A percentile compares a stretch with the other conserved stretches of the same genome.
Conservation (phyloP, 2,888 invertebrate species). For the Marronus borbonicus region DNA sequence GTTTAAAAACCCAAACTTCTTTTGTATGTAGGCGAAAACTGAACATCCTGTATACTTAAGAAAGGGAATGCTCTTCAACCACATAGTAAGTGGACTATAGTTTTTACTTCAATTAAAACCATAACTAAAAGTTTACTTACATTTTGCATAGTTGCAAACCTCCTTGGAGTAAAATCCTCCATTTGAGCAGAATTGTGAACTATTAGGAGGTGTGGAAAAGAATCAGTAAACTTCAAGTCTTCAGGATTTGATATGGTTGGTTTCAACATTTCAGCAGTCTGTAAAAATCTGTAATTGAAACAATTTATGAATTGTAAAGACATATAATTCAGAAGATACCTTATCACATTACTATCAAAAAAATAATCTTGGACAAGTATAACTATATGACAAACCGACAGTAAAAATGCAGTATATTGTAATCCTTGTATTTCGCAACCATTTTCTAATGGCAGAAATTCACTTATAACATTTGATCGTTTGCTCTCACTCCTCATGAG, state of each 20-base stretch:
- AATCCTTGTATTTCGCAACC: conserved; percentile 81
- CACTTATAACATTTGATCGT: conserved; percentile 71
- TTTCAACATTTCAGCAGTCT: conserved; percentile 90
- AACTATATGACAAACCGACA: conserved; percentile 92
- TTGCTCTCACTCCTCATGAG: conserved; percentile 74
- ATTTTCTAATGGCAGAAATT: conserved; percentile 77
- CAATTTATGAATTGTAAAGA: neutral
- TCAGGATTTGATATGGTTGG: conserved; percentile 81
- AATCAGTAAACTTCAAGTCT: conserved; percentile 78
- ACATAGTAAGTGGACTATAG: too few relatives aligned
- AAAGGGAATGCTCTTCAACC: too few relatives aligned
- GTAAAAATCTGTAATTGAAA: conserved; percentile 77
- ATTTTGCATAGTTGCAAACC: conserved; percentile 76
- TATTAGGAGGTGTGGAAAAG: conserved; percentile 87
- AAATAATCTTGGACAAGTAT: conserved; percentile 93
- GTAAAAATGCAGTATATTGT: conserved; percentile 86
- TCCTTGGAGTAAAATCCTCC: conserved; percentile 79
- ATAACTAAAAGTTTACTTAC: conserved; percentile 60
- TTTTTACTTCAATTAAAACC: too few relatives aligned
- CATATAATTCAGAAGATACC: conserved; percentile 69
- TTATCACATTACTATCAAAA: conserved; percentile 85
- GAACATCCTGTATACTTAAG: too few relatives aligned
- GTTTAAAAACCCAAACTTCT: too few relatives aligned
- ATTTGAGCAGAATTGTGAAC: conserved; percentile 86
- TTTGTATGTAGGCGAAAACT: too few relatives aligned